These are phyloP conservation scores for Antitype chi DNA, from an alignment of 2,888 invertebrate species.

Conservation along the genomic window DNA sequence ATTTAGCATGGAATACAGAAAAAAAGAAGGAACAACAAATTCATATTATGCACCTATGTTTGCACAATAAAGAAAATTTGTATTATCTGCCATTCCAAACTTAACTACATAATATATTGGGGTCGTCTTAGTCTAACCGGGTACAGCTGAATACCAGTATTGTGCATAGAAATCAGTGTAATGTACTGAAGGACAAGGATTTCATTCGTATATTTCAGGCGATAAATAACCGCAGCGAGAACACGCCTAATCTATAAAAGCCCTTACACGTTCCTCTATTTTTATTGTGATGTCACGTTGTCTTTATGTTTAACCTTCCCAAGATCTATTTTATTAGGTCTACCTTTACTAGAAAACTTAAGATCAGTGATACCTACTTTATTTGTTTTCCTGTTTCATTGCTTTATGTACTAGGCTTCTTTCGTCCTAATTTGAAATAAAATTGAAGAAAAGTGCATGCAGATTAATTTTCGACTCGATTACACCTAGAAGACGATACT, in stretches of 20 bases:
- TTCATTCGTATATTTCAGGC: background rate
- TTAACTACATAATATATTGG: too few species aligned
- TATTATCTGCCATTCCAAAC: too few species aligned
- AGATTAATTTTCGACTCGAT: too few species aligned
- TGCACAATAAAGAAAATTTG: too few species aligned
- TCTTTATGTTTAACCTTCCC: conserved; percentile 6
- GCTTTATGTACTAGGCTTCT: background rate
- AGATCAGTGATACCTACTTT: conserved; percentile 2
- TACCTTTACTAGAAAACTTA: conserved; percentile 12
- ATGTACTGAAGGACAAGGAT: background rate
- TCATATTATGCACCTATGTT: too few species aligned
- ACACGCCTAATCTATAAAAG: background rate
- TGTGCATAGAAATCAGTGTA: too few species aligned
- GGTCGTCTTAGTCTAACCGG: too few species aligned
- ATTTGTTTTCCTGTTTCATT: background rate
- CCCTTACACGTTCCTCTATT: conserved; percentile 26
- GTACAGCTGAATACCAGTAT: too few species aligned
- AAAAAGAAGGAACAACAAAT: too few species aligned
- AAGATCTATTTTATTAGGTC: conserved; percentile 14
- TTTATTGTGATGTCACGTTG: conserved; percentile 46
- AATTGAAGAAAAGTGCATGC: too few species aligned
- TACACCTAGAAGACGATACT: background rate
- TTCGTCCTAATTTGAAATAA: background rate
- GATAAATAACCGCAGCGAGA: background rate
- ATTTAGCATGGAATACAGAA: too few species aligned